Evolutionary conservation across 2,888 invertebrate species (phyloP), one percentile per base, ranked within the genome.

Genomic region (Eupeodes latifasciatus): DNA sequence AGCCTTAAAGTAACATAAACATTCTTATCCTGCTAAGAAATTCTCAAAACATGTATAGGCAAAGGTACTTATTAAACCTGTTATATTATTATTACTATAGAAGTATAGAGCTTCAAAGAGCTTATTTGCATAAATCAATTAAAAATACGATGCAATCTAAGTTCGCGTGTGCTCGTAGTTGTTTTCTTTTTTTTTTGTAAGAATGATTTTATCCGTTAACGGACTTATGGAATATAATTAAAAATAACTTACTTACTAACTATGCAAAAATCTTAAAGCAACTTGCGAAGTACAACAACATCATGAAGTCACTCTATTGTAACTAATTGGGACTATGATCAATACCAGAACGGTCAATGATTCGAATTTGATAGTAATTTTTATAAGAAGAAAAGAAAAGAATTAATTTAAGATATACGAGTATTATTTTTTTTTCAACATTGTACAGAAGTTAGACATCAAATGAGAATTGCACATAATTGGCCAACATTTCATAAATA

Each of bases 311-410:
- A 82, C 85, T 89, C 81, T 85, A 36, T 82, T 89, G 85, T 79
- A 55, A 89, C 89, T 89, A 89, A 89, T 89, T 81, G 79, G 76
- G 76, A 71, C 79, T 71, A 78, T 89, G 89, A 89, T 89, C 89
- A 89, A 89, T 89, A 89, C 89, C 85, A 89, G 89, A 89, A 89
- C 89, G 89, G 89, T 89, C 89, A 89, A 82, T 85, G 89, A 82
- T 79, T 78, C 81, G 64, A 66, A 75, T 79, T 79, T 71, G 19
- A 53, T 64, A 36, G 74, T 62, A 44, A 40, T 1, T 62, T 62
- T 11, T 44, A 2, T 40, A 62, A 5, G 16, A 40, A 5, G 11
- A 57, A 57, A 57, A 34, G 27, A 12, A 27, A 34, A 27, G 5
- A 27, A 55, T 55, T 27, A 27, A 1, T 34, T 34, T 34, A 7